phyloP scores from a whole-genome alignment of 2,888 invertebrate species.

The Agrochola litura region DNA sequence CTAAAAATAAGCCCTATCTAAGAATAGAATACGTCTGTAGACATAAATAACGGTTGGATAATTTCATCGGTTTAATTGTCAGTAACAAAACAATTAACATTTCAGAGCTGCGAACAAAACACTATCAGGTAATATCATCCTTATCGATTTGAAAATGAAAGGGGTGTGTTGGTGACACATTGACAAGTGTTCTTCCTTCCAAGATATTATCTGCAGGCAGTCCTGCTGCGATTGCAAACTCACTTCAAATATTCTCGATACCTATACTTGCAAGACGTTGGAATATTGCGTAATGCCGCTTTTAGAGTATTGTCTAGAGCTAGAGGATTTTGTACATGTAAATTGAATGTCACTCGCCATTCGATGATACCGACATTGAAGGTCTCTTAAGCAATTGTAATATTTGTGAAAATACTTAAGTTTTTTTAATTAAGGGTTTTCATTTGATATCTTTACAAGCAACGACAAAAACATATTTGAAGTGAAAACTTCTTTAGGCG shows the following conservation, averaged over 20 bases:
- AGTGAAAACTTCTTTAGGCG: no score
- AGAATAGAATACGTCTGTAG: neutral
- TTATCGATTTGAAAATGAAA: slow-evolving; percentile 51
- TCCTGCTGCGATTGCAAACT: slow-evolving; percentile 67
- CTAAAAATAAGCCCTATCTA: slow-evolving; percentile 1
- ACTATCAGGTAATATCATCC: slow-evolving; percentile 49
- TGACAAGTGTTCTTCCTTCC: slow-evolving; percentile 66
- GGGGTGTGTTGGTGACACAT: slow-evolving; percentile 63
- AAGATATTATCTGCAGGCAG: slow-evolving; percentile 62
- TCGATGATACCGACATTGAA: neutral
- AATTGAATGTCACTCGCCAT: slow-evolving; percentile 29
- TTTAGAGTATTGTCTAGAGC: slow-evolving; percentile 35
- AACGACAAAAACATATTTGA: no score
- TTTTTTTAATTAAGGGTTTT: neutral
- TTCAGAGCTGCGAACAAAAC: slow-evolving; percentile 48
- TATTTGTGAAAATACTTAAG: neutral
- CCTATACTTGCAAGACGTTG: slow-evolving; percentile 37
- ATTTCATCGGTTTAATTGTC: slow-evolving; percentile 33
- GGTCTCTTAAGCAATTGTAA: neutral
- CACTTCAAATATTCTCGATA: slow-evolving; percentile 52
- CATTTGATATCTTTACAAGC: neutral
- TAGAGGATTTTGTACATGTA: slow-evolving; percentile 12
- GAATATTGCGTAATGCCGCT: slow-evolving; percentile 49
- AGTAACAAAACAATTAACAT: slow-evolving; percentile 58
- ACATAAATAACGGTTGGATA: neutral